These are phyloP conservation scores for Agapornis canus DNA, from an alignment of 2,797 vertebrate genomes.

Conservation along the genomic window DNA sequence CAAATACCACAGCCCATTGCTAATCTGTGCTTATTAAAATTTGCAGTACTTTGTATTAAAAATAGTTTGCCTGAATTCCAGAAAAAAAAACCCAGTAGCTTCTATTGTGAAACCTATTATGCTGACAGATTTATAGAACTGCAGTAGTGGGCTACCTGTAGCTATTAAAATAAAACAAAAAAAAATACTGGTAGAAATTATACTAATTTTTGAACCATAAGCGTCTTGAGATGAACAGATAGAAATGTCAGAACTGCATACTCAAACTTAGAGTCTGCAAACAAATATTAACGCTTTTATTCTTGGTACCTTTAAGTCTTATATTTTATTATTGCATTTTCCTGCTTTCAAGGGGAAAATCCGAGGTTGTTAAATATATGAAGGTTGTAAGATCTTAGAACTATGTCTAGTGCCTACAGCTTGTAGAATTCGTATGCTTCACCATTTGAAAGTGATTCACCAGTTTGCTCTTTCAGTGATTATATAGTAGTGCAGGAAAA, in stretches of 20 bases:
- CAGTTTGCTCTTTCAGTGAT: not conserved
- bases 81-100: not conserved
- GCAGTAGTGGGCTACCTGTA: not conserved
- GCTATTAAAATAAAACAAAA: not conserved
- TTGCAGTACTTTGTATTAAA: not conserved
- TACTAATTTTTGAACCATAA: not conserved
- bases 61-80: not conserved
- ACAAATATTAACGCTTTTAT: not conserved
- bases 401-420: not conserved
- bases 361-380: not conserved
- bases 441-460: not conserved
- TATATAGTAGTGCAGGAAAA: not conserved
- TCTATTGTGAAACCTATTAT: not conserved
- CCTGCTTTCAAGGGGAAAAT: not conserved
- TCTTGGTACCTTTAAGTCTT: not conserved
- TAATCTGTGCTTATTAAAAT: not conserved
- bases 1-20: not conserved
- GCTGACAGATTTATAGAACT: not conserved
- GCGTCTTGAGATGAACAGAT: not conserved
- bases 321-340: not conserved
- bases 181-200: not conserved
- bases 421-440: not conserved
- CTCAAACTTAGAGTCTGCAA: not conserved
- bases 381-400: not conserved
- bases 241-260: not conserved